These are phyloP conservation scores for Nematolebias whitei DNA, from an alignment of 2,113 vertebrate genomes.

Conservation along the genomic window DNA sequence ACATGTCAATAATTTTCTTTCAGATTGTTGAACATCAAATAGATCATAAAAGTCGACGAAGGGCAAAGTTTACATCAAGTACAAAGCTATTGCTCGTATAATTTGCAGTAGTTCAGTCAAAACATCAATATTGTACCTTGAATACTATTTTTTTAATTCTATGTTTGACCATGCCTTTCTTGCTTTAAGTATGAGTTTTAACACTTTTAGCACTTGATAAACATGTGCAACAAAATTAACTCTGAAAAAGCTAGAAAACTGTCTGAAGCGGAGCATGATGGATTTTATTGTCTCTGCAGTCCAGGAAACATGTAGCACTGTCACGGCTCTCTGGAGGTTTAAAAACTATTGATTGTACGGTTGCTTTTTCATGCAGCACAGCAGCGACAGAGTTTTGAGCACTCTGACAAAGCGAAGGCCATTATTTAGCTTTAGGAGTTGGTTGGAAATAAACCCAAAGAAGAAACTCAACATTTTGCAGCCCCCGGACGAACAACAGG, in stretches of 20 bases:
- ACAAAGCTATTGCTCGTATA: not conserved
- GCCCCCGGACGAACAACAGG: constrained; percentile 5
- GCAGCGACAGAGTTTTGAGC: constrained; percentile 28
- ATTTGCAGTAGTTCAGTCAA: not conserved
- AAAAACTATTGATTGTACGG: constrained; percentile 63
- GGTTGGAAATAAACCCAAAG: constrained; percentile 46
- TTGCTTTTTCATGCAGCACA: constrained; percentile 25
- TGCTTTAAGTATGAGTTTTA: not conserved
- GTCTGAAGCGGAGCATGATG: constrained; percentile 30
- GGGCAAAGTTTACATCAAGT: not conserved
- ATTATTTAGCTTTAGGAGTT: constrained; percentile 24
- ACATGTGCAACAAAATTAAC: not conserved
- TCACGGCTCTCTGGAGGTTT: constrained; percentile 36
- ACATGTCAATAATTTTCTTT: not conserved
- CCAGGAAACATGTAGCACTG: constrained; percentile 30
- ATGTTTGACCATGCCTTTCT: not conserved
- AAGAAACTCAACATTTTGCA: constrained; percentile 6
- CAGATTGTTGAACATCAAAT: not conserved
- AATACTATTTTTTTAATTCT: not conserved
- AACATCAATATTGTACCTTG: not conserved
- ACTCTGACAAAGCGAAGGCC: constrained; percentile 51
- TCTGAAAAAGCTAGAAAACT: not conserved
- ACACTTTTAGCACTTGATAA: not conserved
- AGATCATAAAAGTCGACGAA: not conserved
- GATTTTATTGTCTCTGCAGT: constrained; percentile 42